phyloP scores from a whole-genome alignment of 2,113 vertebrate species.

The Pseudolaguvia tuberculata region DNA sequence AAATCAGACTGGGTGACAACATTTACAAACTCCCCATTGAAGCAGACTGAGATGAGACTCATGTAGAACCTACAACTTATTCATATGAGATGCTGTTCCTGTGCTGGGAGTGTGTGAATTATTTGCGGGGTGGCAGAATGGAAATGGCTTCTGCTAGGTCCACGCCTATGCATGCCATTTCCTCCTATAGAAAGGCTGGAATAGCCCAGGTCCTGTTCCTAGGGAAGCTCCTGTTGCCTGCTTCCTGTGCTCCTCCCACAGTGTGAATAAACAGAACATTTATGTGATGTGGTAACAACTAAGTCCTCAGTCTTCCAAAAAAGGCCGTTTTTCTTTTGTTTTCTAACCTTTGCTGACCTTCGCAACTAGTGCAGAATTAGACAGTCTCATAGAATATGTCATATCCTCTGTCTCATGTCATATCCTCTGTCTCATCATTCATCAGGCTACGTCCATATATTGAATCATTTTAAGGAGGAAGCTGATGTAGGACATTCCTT shows the following conservation, averaged over 20 bases:
- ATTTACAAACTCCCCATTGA: not conserved
- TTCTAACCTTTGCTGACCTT: conserved; percentile 11
- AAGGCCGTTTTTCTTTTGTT: conserved; percentile 14
- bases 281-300: conserved; percentile 25
- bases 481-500: not conserved
- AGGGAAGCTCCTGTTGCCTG: conserved; percentile 58
- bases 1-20: not conserved
- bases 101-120: conserved; percentile 14
- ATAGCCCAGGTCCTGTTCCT: conserved; percentile 52
- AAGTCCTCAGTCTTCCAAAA: conserved; percentile 2
- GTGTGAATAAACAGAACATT: conserved; percentile 56
- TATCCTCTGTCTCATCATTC: conserved; percentile 20
- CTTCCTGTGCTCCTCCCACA: conserved; percentile 63
- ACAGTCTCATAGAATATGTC: not conserved
- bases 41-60: not conserved
- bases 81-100: not conserved
- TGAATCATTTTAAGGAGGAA: conserved; percentile 1
- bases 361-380: not conserved
- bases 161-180: conserved; percentile 61
- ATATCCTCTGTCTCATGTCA: not conserved
- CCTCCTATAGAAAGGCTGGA: conserved; percentile 65
- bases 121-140: conserved; percentile 43
- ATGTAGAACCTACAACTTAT: conserved; percentile 15
- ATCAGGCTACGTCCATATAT: not conserved
- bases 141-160: conserved; percentile 52